Evolutionary conservation across 2,888 invertebrate species (phyloP).

Genomic region (Drosophila buzzatii): DNA sequence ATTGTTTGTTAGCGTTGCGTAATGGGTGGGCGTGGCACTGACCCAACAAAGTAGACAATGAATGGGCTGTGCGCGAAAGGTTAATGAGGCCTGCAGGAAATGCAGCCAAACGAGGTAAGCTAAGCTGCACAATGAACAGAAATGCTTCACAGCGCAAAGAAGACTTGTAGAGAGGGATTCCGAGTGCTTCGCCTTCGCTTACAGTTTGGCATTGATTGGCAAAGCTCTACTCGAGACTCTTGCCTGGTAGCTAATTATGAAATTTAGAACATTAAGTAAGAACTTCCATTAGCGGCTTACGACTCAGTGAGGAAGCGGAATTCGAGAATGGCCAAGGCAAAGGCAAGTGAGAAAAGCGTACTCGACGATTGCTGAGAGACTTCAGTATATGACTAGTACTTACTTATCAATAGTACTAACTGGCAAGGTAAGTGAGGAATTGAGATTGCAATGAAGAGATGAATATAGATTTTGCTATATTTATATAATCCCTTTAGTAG

Average conservation of each 20-base stretch:
- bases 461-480: neutral
- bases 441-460: neutral
- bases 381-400: neutral
- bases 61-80: constrained; percentile 58
- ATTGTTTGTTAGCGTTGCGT: constrained; percentile 64
- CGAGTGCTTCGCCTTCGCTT: constrained; percentile 1
- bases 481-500: neutral
- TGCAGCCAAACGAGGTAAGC: constrained; percentile 40
- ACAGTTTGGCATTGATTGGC: constrained; percentile 29
- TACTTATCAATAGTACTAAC: neutral
- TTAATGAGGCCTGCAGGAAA: constrained; percentile 73
- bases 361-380: neutral
- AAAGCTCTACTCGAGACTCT: constrained; percentile 1
- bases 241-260: constrained; percentile 30
- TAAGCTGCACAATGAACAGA: constrained; percentile 21
- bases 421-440: neutral
- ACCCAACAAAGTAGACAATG: constrained; percentile 64
- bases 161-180: neutral
- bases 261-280: constrained; percentile 27
- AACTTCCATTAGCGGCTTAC: constrained; percentile 17
- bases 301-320: neutral
- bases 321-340: neutral
- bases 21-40: constrained; percentile 45
- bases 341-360: neutral
- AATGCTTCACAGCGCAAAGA: constrained; percentile 3